Percentiles rank a stretch among this genome's conserved stretches.
phyloP scores from a whole-genome alignment of 1,140 invertebrate genomes.

The Babylonia areolata region DNA sequence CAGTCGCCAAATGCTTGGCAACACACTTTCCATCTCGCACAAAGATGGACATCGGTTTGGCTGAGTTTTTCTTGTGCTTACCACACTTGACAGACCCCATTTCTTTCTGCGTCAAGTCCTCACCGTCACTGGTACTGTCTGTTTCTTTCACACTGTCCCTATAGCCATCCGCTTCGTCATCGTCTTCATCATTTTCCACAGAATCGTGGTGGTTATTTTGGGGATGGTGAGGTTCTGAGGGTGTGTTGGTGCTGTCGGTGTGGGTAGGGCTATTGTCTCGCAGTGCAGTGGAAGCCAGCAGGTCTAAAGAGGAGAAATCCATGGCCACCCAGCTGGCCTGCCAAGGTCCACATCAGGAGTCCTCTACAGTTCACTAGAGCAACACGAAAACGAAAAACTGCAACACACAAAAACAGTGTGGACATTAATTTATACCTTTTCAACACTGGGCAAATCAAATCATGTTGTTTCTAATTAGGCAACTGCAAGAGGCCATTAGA shows the following conservation, averaged over 20 bases:
- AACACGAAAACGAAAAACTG: conserved; percentile 4
- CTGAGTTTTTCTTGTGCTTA: conserved; percentile 3
- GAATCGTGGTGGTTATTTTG: neutral
- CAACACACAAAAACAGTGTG: neutral
- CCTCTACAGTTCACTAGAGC: neutral
- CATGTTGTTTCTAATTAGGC: too few relatives aligned
- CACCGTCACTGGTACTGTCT: neutral
- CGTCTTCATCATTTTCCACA: conserved; percentile 6
- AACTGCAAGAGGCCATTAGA: too few relatives aligned
- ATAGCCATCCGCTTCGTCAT: conserved; percentile 20
- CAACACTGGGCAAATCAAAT: too few relatives aligned
- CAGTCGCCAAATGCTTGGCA: neutral
- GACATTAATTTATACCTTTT: too few relatives aligned
- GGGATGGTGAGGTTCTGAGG: neutral
- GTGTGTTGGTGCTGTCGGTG: neutral
- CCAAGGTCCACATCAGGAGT: conserved; percentile 26
- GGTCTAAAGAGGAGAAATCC: conserved; percentile 70
- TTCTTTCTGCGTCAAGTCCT: neutral
- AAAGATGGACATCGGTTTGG: neutral
- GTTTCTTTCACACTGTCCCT: neutral
- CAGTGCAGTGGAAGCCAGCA: conserved; percentile 69
- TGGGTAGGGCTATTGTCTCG: conserved; percentile 29
- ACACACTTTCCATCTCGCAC: conserved; percentile 1
- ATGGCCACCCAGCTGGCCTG: conserved; percentile 40
- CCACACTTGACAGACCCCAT: conserved; percentile 36